Conservation (phyloP, 2,888 invertebrate genomes). For the Craniophora ligustri region DNA sequence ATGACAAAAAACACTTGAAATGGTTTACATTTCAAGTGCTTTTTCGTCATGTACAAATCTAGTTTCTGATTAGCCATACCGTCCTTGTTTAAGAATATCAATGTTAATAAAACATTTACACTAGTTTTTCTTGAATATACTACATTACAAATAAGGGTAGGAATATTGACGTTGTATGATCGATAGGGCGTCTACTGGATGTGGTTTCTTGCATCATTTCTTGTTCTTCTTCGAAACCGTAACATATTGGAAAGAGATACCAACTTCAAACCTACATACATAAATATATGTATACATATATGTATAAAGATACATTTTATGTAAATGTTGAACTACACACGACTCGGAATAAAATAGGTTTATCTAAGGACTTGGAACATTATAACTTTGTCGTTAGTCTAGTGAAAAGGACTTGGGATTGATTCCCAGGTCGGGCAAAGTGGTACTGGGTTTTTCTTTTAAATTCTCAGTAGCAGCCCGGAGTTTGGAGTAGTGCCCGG, state of each 20-base stretch:
- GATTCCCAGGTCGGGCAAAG: too few relatives aligned
- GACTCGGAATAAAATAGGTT: too few relatives aligned
- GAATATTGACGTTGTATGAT: constrained; percentile 17
- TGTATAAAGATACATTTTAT: too few relatives aligned
- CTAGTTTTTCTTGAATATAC: constrained; percentile 29
- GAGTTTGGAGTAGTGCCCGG: too few relatives aligned
- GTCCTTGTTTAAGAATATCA: not conserved
- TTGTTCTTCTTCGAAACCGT: constrained; percentile 4
- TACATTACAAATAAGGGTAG: constrained; percentile 12
- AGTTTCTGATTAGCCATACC: not conserved
- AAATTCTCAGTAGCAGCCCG: too few relatives aligned
- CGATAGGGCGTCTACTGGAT: constrained; percentile 12
- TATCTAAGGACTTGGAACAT: too few relatives aligned
- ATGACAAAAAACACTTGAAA: too few relatives aligned
- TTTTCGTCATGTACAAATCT: not conserved
- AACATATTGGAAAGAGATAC: constrained; percentile 1
- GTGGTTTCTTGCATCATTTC: constrained; percentile 1
- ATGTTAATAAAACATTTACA: not conserved
- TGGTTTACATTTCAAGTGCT: too few relatives aligned
- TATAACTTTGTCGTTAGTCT: too few relatives aligned
- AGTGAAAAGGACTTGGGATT: too few relatives aligned
- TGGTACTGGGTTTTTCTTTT: too few relatives aligned
- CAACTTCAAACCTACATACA: not conserved
- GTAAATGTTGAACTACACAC: too few relatives aligned
- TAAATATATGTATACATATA: not conserved